Evolutionary conservation across 1,140 invertebrate species (phyloP), one percentile per base, ranked within the genome.

Genomic region (Trichoplusia ni): DNA sequence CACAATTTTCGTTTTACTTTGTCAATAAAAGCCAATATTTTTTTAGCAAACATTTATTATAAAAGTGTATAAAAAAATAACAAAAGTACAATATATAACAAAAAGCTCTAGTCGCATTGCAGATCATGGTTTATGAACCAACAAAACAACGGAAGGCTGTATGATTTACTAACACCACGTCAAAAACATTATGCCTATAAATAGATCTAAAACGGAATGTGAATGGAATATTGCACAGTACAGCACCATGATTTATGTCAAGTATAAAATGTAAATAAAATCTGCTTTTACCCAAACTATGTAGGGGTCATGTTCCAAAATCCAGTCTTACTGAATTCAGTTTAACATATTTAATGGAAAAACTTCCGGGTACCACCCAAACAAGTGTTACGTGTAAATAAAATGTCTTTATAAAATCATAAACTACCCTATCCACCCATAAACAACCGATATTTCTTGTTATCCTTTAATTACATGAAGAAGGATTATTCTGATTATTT

Each of bases 61-160:
- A 75, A 75, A 73, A 56, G 64, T 61, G 53, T 68, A 71, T 70
- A 77, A 78, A 71, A 67, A 69, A 66, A 70, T 71, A 71, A 68
- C 69, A 71, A 73, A 49, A 49, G 0, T 16, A 9, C 14, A 31
- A 18, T 46, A 40, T 44, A 31, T 29, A 47, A 29, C 46, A 49
- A 49, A 49, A 31, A 29, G 11, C 7, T 44, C 9, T 21, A 47
- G 40, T 29, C 16, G 16, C n/a, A 29, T 47, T 29, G 25, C 25
- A 47, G 27, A 42, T n/a, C 11, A 42, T 19, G 2, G 21, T n/a
- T 23, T 23, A 9, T 11, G 13, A 23, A 46, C n/a, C 11, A 27
- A 29, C n/a, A 29, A 29, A 37, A 40, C 16, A 40, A 40, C 3
- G 11, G 9, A n/a, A 2, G 11, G 29, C 11, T 2, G 11, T 11